Base-by-base conservation (phyloP, 92 coral and sea anemone genomes). In the Bergia sp. region DNA sequence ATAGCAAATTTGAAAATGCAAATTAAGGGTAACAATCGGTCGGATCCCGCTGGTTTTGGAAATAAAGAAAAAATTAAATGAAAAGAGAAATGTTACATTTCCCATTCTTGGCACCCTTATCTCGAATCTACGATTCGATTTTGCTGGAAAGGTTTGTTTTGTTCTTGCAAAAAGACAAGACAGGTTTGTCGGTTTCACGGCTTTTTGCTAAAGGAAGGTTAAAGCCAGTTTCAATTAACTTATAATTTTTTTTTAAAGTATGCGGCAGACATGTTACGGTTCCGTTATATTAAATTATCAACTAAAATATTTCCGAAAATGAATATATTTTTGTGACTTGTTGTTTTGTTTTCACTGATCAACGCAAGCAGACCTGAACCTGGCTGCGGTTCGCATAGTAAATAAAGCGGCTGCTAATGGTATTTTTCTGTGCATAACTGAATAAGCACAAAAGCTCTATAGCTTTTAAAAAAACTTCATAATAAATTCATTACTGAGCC, bases 1-100 rank as follows among this genome's bases (percentile, higher is more conserved):
- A 84, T 84, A 69, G 65, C 79, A 69, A 71, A 18, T 84, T 84
- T 71, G 5, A 37, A 84, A 84, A 84, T 84, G 87, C 87, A 84
- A 84, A 84, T 84, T 4, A 47, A 45, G 44, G 65, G 66, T 13
- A 38, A 80, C 49, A 55, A 80, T 29, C 58, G 41, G 29, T 23
- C 65, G 7, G 38, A n/a, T 44, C 36, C 72, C 39, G 69, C 37
- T 55, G 41, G 21, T 40, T 50, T 55, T 40, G 20, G 39, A 67
- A 53, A 29, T 37, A 57, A 36, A 57, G 85, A 80, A 80, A 57
- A 7, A 53, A 79, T 6, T 21, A 79, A 29, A 23, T 10, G 16
- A n/a, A 53, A 80, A 57, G 38, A 11, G 29, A 53, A 55, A 23
- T 45, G 69, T 16, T 18, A 6, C 29, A 21, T 61, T 13, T 61